These are phyloP conservation scores for Gymnoscopelus microlampas DNA, from an alignment of 2,797 vertebrate species.

Conservation along the genomic window DNA sequence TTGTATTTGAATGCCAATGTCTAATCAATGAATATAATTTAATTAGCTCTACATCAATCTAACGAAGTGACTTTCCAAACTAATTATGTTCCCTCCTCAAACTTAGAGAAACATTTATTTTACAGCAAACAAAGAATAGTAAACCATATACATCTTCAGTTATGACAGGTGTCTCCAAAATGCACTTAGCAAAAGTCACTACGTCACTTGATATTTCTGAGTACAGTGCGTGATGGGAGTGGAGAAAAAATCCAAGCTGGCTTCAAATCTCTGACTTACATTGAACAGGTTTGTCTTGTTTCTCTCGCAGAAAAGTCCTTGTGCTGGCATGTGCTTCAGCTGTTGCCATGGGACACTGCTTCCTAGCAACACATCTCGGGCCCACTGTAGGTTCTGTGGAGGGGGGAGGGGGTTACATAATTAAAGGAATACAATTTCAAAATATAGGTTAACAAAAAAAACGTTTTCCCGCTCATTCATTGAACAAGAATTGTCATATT, in stretches of 20 bases:
- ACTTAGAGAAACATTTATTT: too few relatives aligned
- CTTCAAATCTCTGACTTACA: slow-evolving; percentile 83
- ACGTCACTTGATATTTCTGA: background rate
- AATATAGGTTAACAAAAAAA: background rate
- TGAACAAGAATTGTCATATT: slow-evolving; percentile 1
- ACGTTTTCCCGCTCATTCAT: background rate
- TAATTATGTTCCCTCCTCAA: too few relatives aligned
- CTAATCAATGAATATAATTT: too few relatives aligned
- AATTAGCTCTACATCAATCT: too few relatives aligned
- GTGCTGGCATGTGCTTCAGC: slow-evolving; percentile 99
- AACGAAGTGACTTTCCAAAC: too few relatives aligned
- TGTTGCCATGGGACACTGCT: slow-evolving; percentile 98
- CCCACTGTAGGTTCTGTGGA: slow-evolving; percentile 97
- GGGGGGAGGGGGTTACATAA: slow-evolving; percentile 50
- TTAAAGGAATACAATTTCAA: slow-evolving; percentile 2
- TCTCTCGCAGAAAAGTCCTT: slow-evolving; percentile 99
- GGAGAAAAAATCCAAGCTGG: background rate
- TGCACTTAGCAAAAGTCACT: background rate
- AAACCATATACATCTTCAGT: background rate
- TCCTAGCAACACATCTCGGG: slow-evolving; percentile 99
- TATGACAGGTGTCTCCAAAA: background rate
- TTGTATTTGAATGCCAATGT: background rate
- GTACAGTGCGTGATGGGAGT: background rate
- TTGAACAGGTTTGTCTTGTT: slow-evolving; percentile 99
- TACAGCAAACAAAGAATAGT: too few relatives aligned